Conservation (phyloP, 2,888 invertebrate species). For the Thysanoteuthis rhombus region DNA sequence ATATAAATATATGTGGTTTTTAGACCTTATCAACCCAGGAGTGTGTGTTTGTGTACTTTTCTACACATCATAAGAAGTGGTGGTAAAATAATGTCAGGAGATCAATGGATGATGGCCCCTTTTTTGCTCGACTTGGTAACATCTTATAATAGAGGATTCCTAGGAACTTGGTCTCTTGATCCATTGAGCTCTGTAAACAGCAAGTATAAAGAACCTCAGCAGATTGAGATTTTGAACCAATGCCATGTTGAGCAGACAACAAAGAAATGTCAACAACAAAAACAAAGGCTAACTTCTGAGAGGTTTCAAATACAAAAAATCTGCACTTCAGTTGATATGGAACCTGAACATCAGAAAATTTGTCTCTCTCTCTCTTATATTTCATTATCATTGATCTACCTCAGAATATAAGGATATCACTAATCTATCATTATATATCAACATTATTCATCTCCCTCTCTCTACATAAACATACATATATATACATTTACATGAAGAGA, state of each 20-base stretch:
- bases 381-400: no score
- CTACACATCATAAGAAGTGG: neutral
- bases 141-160: neutral
- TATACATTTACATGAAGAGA: no score
- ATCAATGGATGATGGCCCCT: neutral
- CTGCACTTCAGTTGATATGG: neutral
- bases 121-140: neutral
- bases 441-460: no score
- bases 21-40: neutral
- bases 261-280: neutral
- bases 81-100: neutral
- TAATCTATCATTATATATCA: no score
- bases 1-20: neutral
- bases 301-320: neutral
- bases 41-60: neutral
- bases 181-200: neutral
- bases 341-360: neutral
- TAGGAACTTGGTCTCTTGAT: neutral
- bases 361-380: no score
- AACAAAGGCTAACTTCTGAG: neutral
- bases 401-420: no score
- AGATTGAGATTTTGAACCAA: neutral
- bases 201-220: no score
- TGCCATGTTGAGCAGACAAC: neutral
- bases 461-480: no score